phyloP scores from a whole-genome alignment of 2,797 vertebrate species.

The Zonotrichia albicollis region DNA sequence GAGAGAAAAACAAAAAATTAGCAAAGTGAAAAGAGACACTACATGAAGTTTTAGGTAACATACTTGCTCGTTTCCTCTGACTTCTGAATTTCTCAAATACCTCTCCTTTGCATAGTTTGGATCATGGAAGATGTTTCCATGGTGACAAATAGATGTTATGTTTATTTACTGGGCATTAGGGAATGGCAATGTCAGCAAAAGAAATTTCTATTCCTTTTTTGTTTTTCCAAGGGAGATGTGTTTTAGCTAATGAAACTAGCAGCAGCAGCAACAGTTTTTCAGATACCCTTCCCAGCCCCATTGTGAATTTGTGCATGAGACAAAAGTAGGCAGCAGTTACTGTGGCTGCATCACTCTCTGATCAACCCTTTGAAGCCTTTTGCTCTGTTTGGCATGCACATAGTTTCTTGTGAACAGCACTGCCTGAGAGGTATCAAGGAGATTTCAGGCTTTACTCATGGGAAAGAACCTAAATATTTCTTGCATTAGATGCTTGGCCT shows the following conservation, averaged over 20 bases:
- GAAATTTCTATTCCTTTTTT: slow-evolving; percentile 66
- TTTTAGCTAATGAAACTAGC: slow-evolving; percentile 68
- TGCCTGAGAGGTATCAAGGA: slow-evolving; percentile 52
- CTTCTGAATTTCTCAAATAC: slow-evolving; percentile 62
- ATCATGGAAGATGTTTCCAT: slow-evolving; percentile 71
- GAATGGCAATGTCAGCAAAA: slow-evolving; percentile 69
- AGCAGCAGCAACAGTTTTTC: slow-evolving; percentile 41
- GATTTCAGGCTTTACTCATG: slow-evolving; percentile 62
- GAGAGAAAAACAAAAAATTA: not conserved
- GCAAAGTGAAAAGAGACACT: slow-evolving; percentile 20
- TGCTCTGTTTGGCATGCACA: not conserved
- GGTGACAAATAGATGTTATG: slow-evolving; percentile 71
- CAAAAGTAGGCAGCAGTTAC: slow-evolving; percentile 44
- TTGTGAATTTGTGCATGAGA: rapidly evolving
- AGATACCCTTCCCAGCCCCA: not conserved
- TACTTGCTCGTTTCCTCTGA: slow-evolving; percentile 54
- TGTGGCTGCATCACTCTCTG: slow-evolving; percentile 20
- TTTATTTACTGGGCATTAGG: slow-evolving; percentile 75
- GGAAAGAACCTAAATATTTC: slow-evolving; percentile 56
- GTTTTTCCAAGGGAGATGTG: slow-evolving; percentile 36
- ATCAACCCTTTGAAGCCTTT: slow-evolving; percentile 18
- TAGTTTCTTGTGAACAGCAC: not conserved
- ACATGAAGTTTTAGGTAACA: slow-evolving; percentile 55
- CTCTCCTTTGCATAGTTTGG: slow-evolving; percentile 63
- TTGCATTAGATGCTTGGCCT: slow-evolving; percentile 6